Percentiles rank a stretch among this genome's conserved stretches.
Evolutionary conservation across 1,140 invertebrate genomes (phyloP).

Genomic region (Apolygus lucorum): DNA sequence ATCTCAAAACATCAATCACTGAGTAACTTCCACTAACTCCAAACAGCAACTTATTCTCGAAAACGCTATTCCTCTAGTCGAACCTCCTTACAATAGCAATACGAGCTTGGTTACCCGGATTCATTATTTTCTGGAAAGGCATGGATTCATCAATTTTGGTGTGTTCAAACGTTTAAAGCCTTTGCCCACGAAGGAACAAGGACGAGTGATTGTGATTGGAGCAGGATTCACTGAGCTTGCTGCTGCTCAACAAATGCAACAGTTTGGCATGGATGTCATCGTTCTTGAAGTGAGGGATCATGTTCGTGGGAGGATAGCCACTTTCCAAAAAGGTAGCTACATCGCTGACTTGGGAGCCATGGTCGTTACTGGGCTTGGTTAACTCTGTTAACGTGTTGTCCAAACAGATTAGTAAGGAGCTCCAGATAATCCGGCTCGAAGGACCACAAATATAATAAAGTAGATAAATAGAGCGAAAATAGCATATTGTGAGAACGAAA

Average conservation of each 20-base stretch:
- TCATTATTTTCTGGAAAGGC: slow-evolving; percentile 87
- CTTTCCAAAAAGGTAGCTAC: slow-evolving; percentile 89
- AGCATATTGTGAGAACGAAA: too few species aligned
- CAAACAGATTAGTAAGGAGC: slow-evolving; percentile 94
- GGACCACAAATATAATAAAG: too few species aligned
- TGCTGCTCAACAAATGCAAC: slow-evolving; percentile 86
- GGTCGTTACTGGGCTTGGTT: slow-evolving; percentile 81
- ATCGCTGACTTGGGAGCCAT: slow-evolving; percentile 90
- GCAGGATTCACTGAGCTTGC: slow-evolving; percentile 89
- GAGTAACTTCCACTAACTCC: too few species aligned
- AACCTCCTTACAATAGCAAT: slow-evolving; percentile 89
- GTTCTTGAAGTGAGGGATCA: slow-evolving; percentile 91
- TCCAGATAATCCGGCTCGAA: slow-evolving; percentile 91
- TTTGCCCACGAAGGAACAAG: slow-evolving; percentile 65
- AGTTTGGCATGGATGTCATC: slow-evolving; percentile 93
- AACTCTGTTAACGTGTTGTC: slow-evolving; percentile 94
- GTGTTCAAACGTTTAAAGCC: slow-evolving; percentile 82
- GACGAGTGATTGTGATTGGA: slow-evolving; percentile 90
- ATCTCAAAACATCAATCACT: too few species aligned
- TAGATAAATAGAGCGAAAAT: too few species aligned
- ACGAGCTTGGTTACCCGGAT: slow-evolving; percentile 69
- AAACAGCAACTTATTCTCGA: slow-evolving; percentile 84
- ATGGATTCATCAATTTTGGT: slow-evolving; percentile 98
- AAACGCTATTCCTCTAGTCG: slow-evolving; percentile 68
- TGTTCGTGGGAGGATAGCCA: slow-evolving; percentile 92